These are phyloP conservation scores for Cheilosia vernalis DNA, from an alignment of 2,888 invertebrate genomes.

Conservation along the genomic window DNA sequence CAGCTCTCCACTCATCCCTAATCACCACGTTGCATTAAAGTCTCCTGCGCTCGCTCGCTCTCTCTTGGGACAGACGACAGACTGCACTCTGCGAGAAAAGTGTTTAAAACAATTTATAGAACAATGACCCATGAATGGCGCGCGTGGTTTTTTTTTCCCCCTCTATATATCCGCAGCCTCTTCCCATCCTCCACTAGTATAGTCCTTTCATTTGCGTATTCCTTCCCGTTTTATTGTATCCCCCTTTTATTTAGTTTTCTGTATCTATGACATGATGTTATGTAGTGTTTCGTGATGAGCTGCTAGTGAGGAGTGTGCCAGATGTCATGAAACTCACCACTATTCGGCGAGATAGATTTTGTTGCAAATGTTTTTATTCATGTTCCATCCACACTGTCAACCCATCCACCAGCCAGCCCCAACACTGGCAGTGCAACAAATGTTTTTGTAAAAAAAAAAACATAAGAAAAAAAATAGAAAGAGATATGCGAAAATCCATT, in stretches of 20 bases:
- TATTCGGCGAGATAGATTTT: constrained; percentile 49
- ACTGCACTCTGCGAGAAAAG: constrained; percentile 48
- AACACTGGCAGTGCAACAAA: constrained; percentile 56
- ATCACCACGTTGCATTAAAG: constrained; percentile 31
- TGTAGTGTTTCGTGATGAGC: constrained; percentile 56
- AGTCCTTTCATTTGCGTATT: constrained; percentile 17
- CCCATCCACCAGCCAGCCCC: constrained; percentile 1
- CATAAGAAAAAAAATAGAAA: not conserved
- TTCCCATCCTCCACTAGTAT: constrained; percentile 21
- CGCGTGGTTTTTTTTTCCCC: constrained; percentile 37
- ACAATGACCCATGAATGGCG: constrained; percentile 73
- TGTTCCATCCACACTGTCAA: constrained; percentile 14
- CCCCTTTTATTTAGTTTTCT: not conserved
- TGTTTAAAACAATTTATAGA: constrained; percentile 71
- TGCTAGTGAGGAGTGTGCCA: constrained; percentile 50
- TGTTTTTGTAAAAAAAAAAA: constrained; percentile 30
- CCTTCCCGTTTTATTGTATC: constrained; percentile 14
- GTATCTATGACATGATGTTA: constrained; percentile 60
- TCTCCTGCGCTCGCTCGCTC: constrained; percentile 9
- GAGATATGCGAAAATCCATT: constrained; percentile 48
- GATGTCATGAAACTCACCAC: constrained; percentile 66
- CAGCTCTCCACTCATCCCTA: not conserved
- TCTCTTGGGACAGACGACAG: not conserved
- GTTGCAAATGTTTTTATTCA: constrained; percentile 58
- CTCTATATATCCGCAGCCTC: not conserved